Base-by-base conservation (phyloP, 2,888 invertebrate genomes). In the Platycheirus rosarum region DNA sequence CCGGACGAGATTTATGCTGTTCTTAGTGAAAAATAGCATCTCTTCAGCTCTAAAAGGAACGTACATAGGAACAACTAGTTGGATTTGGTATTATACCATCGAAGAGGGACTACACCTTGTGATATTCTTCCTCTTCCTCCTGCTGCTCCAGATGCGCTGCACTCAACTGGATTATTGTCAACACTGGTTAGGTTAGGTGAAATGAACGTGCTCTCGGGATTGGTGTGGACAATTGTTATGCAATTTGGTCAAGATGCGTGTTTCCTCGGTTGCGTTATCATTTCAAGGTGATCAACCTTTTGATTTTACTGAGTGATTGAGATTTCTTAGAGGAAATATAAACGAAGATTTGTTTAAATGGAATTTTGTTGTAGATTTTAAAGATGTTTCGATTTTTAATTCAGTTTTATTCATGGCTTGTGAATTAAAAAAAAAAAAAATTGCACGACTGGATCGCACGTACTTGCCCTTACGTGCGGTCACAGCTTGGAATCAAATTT, bases 1-100 rank as follows among this genome's bases (percentile, higher is more conserved):
- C 71, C 66, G 48, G 76, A 82, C 82, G 62, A 82, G 82, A 82
- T 82, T 82, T 77, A 82, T 77, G 71, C 76, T 65, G 66, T 62
- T 68, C 51, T 55, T 55, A 32, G 60, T 79, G 66, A 70, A 70
- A 80, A 70, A 80, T 75, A 69, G 62, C 74, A 79, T 70, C 20
- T 63, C 63, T 62, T 29, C 16, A 49, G 13, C 6, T 48, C n/a
- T 23, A 4, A n/a, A n/a, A 16, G 13, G 16, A 16, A 42, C 23
- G 18, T 4, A 6, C n/a, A n/a, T 14, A 35, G 63, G 8, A 69
- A 60, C 40, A 78, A 80, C 80, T 55, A 62, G 73, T 63, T 65
- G 23, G 16, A 14, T 48, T 26, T 49, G 18, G 11, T 18, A 32
- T 32, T 18, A 35, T 35, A 53, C n/a, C 18, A 44, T 44, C 3